These are phyloP conservation scores for Norana najaformis DNA, from an alignment of 2,888 invertebrate species.

Conservation along the genomic window DNA sequence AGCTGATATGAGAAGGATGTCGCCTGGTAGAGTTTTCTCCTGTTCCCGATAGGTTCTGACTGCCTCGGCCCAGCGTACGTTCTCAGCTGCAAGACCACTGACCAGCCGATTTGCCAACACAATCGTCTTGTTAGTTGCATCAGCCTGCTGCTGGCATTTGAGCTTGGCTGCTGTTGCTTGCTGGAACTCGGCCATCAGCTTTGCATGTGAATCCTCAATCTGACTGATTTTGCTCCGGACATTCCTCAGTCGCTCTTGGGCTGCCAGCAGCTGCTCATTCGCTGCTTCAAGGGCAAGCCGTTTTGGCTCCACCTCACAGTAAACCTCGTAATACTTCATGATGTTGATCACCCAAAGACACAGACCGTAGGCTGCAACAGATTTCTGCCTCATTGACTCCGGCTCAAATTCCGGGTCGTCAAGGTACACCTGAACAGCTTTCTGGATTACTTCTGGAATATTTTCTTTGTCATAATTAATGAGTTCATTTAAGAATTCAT, in stretches of 20 bases:
- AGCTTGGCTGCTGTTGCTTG: conserved; percentile 82
- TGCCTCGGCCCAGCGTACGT: conserved; percentile 92
- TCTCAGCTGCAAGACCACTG: conserved; percentile 91
- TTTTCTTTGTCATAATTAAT: conserved; percentile 94
- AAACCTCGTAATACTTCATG: conserved; percentile 89
- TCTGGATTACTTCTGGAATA: conserved; percentile 89
- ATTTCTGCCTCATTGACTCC: conserved; percentile 86
- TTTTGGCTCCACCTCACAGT: conserved; percentile 94
- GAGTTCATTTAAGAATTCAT: conserved; percentile 82
- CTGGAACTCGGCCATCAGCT: conserved; percentile 88
- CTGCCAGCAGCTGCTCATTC: conserved; percentile 86
- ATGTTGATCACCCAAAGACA: conserved; percentile 98
- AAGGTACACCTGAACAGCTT: conserved; percentile 89
- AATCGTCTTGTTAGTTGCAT: conserved; percentile 89
- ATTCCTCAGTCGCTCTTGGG: conserved; percentile 80
- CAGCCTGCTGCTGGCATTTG: conserved; percentile 90
- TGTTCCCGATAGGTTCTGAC: conserved; percentile 78
- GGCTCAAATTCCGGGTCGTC: conserved; percentile 93
- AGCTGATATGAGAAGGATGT: conserved; percentile 87
- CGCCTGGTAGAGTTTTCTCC: conserved; percentile 88
- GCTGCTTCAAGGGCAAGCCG: conserved; percentile 87
- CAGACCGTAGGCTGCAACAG: conserved; percentile 87
- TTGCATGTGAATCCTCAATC: conserved; percentile 82
- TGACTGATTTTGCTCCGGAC: conserved; percentile 87
- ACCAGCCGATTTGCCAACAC: conserved; percentile 87